A percentile compares a stretch with the other conserved stretches of the same genome.
phyloP scores from a whole-genome alignment of 2,888 invertebrate species.

The Noctua comes region DNA sequence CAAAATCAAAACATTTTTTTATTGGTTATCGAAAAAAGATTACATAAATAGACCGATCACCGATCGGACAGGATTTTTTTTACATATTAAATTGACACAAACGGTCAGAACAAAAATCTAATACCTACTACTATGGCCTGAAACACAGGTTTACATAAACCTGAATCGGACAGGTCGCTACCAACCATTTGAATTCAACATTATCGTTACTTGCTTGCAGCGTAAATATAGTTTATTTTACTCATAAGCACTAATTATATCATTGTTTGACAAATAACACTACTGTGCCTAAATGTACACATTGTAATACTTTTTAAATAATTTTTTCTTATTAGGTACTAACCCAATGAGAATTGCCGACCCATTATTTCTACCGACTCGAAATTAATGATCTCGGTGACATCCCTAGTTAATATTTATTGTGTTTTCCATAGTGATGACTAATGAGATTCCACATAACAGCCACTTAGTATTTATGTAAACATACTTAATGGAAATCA shows the following conservation, averaged over 20 bases:
- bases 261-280: too few relatives aligned
- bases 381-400: conserved; percentile 28
- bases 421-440: not conserved
- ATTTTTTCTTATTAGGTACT: not conserved
- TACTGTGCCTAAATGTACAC: too few relatives aligned
- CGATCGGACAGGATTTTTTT: not conserved
- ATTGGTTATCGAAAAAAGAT: not conserved
- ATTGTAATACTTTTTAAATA: too few relatives aligned
- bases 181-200: too few relatives aligned
- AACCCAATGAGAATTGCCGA: not conserved
- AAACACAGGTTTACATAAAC: too few relatives aligned
- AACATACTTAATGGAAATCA: not conserved
- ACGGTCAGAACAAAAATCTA: not conserved
- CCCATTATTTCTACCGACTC: conserved; percentile 15
- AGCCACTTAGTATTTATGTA: not conserved
- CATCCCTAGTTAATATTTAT: conserved; percentile 33
- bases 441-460: not conserved
- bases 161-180: too few relatives aligned
- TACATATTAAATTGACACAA: not conserved
- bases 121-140: not conserved
- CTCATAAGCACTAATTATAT: too few relatives aligned
- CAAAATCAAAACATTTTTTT: too few relatives aligned
- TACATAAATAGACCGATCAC: not conserved
- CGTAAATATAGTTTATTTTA: too few relatives aligned
- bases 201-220: too few relatives aligned